A percentile compares a stretch with the other conserved stretches of the same genome.
These are phyloP conservation scores for Heterocephalus glaber DNA, from an alignment of 2,113 vertebrate genomes.

Conservation along the genomic window DNA sequence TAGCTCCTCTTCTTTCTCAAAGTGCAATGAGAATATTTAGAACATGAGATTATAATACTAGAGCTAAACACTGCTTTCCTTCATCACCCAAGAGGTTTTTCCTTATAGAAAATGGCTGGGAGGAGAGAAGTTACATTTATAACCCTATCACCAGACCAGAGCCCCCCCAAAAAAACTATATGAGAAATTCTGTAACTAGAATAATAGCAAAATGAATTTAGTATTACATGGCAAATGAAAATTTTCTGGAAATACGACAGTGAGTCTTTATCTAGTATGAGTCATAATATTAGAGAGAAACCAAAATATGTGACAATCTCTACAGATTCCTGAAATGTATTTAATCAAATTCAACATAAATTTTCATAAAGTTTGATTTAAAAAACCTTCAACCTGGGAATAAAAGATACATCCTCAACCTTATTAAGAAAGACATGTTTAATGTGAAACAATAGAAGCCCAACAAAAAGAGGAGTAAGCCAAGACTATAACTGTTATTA, in stretches of 20 bases:
- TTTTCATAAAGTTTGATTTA: slow-evolving; percentile 3
- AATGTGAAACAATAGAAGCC: slow-evolving; percentile 26
- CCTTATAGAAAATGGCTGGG: neutral
- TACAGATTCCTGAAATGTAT: slow-evolving; percentile 28
- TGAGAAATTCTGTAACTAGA: neutral
- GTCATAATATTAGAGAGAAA: neutral
- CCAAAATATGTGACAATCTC: neutral
- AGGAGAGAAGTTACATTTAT: neutral
- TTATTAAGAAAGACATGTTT: slow-evolving; percentile 45
- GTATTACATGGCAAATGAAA: neutral
- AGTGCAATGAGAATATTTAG: slow-evolving; percentile 9
- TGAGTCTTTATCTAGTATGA: neutral
- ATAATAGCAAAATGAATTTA: slow-evolving; percentile 20
- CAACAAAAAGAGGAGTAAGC: neutral
- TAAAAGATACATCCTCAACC: neutral
- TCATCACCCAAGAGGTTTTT: neutral
- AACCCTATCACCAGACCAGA: neutral
- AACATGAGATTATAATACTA: neutral
- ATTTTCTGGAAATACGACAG: slow-evolving; percentile 38
- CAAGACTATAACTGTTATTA: neutral
- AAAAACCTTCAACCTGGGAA: neutral
- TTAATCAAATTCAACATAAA: slow-evolving; percentile 30
- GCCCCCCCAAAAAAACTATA: neutral
- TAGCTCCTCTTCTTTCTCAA: neutral
- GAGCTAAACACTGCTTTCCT: neutral